Evolutionary conservation across 2,888 invertebrate genomes (phyloP).

Genomic region (Lepidochitona cinerea): DNA sequence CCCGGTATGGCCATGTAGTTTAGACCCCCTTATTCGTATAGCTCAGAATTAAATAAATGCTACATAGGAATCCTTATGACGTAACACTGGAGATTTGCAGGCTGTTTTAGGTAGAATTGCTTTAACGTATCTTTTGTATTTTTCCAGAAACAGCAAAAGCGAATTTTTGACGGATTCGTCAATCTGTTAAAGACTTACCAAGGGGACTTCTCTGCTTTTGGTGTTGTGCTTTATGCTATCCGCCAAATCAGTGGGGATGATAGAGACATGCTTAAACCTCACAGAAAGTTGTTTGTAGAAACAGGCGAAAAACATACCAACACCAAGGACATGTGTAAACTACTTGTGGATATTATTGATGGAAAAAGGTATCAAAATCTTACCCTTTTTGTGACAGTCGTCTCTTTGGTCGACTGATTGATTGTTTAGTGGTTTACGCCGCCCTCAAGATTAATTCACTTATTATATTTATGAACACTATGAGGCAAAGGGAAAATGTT

Average conservation of each 20-base stretch:
- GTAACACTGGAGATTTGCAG: too few relatives aligned
- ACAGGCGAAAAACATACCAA: constrained; percentile 28
- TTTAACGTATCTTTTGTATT: neutral
- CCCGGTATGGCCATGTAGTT: too few relatives aligned
- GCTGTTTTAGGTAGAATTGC: too few relatives aligned
- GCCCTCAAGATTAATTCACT: too few relatives aligned
- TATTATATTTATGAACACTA: too few relatives aligned
- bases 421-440: too few relatives aligned
- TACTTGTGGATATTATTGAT: constrained; percentile 51
- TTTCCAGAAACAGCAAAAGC: constrained; percentile 25
- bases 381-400: neutral
- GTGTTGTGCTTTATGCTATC: constrained; percentile 27
- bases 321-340: constrained; percentile 36
- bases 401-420: neutral
- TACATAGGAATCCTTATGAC: too few relatives aligned
- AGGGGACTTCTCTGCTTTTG: constrained; percentile 22
- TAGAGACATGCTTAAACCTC: constrained; percentile 35
- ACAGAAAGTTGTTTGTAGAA: constrained; percentile 34
- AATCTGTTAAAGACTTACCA: constrained; percentile 12
- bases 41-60: too few relatives aligned
- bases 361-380: constrained; percentile 47
- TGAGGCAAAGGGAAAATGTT: too few relatives aligned
- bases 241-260: constrained; percentile 36
- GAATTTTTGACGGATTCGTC: constrained; percentile 28
- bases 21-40: too few relatives aligned